Percentiles rank a stretch among this genome's conserved stretches.
These are phyloP conservation scores for Lobophora halterata DNA, from an alignment of 2,888 invertebrate species.

Conservation along the genomic window DNA sequence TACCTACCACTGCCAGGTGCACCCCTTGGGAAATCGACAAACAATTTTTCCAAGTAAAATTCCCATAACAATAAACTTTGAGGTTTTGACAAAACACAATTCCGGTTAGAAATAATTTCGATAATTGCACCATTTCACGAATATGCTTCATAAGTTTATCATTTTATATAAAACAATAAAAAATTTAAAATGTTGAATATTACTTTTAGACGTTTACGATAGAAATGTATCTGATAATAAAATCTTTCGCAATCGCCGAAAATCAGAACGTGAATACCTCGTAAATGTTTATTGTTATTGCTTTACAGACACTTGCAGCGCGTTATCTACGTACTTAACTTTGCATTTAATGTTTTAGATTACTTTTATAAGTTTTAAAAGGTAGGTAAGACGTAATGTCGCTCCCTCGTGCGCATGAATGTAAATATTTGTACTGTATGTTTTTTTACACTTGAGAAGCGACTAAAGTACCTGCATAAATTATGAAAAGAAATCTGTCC, in stretches of 20 bases:
- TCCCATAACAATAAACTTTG: conserved; percentile 23
- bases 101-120: conserved; percentile 17
- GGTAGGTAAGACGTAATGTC: conserved; percentile 41
- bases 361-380: conserved; percentile 19
- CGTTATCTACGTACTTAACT: conserved; percentile 14
- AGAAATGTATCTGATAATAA: conserved; percentile 29
- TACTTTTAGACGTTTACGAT: conserved; percentile 23
- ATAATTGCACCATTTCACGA: conserved; percentile 17
- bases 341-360: conserved; percentile 9
- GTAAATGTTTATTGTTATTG: conserved; percentile 50
- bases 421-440: too few relatives aligned
- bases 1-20: conserved; percentile 52
- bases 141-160: conserved; percentile 13
- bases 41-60: conserved; percentile 13
- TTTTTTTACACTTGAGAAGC: too few relatives aligned
- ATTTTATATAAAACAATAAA: conserved; percentile 18
- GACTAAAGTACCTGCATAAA: too few relatives aligned
- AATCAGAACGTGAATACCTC: conserved; percentile 46
- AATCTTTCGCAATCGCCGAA: conserved; percentile 38
- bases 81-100: conserved; percentile 14
- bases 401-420: too few relatives aligned
- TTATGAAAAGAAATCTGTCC: too few relatives aligned
- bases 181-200: conserved; percentile 17
- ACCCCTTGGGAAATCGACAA: conserved; percentile 31
- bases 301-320: conserved; percentile 27